phyloP scores from a whole-genome alignment of 2,113 vertebrate genomes.

The Aegotheles bennettii region DNA sequence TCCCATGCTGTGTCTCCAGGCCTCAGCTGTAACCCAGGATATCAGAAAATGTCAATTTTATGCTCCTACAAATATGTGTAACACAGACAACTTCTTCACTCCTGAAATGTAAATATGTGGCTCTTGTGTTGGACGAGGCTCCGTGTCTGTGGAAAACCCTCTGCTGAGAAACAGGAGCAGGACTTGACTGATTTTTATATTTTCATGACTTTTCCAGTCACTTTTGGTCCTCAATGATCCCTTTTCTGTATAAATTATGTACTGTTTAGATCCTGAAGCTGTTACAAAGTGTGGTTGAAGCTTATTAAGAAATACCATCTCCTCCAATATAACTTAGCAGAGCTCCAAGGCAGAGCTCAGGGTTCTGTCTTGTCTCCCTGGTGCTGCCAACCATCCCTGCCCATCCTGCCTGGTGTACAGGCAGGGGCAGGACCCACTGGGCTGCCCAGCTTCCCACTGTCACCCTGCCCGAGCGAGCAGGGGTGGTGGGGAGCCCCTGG shows the following conservation, averaged over 20 bases:
- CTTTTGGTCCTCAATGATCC: not conserved
- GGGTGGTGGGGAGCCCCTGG: not conserved
- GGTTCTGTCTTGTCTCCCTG: not conserved
- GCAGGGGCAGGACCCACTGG: not conserved
- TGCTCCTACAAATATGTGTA: not conserved
- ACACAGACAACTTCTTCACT: not conserved
- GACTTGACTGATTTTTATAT: not conserved
- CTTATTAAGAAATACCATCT: not conserved
- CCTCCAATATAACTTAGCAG: not conserved
- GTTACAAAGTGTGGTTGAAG: not conserved
- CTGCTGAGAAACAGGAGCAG: not conserved
- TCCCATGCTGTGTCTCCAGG: not conserved
- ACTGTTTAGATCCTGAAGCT: not conserved
- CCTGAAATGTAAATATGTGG: not conserved
- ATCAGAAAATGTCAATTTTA: not conserved
- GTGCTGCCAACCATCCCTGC: not conserved
- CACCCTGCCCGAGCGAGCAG: not conserved
- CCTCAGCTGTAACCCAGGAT: not conserved
- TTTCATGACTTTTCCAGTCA: not conserved
- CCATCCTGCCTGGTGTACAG: not conserved
- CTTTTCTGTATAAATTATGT: not conserved
- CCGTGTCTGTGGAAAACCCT: not conserved
- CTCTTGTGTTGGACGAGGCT: not conserved
- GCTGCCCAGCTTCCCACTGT: rapidly evolving
- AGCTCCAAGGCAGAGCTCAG: not conserved